Base-by-base conservation (phyloP, 2,113 vertebrate genomes). In the Oenanthe oenanthe region DNA sequence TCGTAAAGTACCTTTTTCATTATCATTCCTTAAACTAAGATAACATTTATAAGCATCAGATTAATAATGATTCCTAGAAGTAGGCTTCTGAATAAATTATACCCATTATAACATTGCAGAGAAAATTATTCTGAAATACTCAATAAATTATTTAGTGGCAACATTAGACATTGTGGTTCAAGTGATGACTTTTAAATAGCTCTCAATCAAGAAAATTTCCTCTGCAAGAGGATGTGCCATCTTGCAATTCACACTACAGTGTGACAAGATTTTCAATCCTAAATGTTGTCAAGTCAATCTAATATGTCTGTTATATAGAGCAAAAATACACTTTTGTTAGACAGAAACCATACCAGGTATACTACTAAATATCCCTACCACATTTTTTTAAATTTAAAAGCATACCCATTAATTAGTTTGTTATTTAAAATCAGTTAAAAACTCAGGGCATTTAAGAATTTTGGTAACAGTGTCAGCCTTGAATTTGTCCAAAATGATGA, bases 1-100 rank as follows among this genome's bases (percentile, higher is more conserved):
- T 88, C 73, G 5, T 40, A 53, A 91, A 85, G 53, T 87, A 85
- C 28, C 13, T 80, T 85, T 85, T 86, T 53, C 58, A 66, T 66
- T 80, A 73, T 60, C 13, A 57, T 68, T 66, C 60, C 50, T 91
- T 93, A 92, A 82, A 87, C 32, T 79, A 91, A 77, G 40, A 60
- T 65, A 94, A 77, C 50, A 51, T 94, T 91, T 89, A 77, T 85
- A 91, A 88, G 50, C 32, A 58, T 74, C 63, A 17, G 57, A 92
- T 88, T 87, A 92, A 85, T 91, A 88, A 93, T 54, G 16, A 63
- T 72, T 89, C 63, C 36, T 78, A 75, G 56, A 89, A 92, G 58
- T 53, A 68, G 60, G 10, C 20, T 93, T 61, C 75, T 88, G 88
- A 92, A 89, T 92, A 93, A 89, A 91, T 93, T 61, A 73, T 75